phyloP scores from a whole-genome alignment of 2,888 invertebrate species.

The Electrophaes corylata region DNA sequence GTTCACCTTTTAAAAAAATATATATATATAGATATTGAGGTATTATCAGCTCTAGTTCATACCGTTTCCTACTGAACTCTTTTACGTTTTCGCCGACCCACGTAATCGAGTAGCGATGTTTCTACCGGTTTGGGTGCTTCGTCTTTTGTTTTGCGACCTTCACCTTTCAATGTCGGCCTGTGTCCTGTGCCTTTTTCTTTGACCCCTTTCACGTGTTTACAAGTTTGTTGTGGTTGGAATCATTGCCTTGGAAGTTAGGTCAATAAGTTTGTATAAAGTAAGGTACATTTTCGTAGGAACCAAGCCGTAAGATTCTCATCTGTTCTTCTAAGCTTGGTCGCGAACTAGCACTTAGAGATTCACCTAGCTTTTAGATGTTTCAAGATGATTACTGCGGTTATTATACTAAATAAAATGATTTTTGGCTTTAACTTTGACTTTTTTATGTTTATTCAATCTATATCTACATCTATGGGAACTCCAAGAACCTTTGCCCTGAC shows the following conservation, averaged over 20 bases:
- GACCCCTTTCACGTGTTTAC: conserved; percentile 43
- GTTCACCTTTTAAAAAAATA: neutral
- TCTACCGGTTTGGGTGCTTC: conserved; percentile 32
- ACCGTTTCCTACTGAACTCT: conserved; percentile 53
- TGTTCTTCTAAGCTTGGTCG: too few species aligned
- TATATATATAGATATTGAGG: neutral
- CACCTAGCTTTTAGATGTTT: too few species aligned
- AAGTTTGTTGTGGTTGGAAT: conserved; percentile 39
- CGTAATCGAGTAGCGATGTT: conserved; percentile 74
- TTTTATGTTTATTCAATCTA: too few species aligned
- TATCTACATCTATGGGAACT: too few species aligned
- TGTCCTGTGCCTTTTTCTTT: conserved; percentile 48
- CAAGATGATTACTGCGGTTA: too few species aligned
- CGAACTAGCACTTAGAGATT: too few species aligned
- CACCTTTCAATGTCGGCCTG: conserved; percentile 57
- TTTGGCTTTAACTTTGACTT: too few species aligned
- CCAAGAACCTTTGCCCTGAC: too few species aligned
- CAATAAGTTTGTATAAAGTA: neutral
- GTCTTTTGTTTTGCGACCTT: conserved; percentile 65
- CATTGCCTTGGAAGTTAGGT: conserved; percentile 16
- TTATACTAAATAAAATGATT: too few species aligned
- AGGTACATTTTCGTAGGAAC: too few species aligned
- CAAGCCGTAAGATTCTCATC: too few species aligned
- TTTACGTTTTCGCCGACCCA: conserved; percentile 60
- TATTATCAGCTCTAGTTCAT: conserved; percentile 54